Evolutionary conservation across 2,888 invertebrate genomes (phyloP).

Genomic region (Cantharis lateralis): DNA sequence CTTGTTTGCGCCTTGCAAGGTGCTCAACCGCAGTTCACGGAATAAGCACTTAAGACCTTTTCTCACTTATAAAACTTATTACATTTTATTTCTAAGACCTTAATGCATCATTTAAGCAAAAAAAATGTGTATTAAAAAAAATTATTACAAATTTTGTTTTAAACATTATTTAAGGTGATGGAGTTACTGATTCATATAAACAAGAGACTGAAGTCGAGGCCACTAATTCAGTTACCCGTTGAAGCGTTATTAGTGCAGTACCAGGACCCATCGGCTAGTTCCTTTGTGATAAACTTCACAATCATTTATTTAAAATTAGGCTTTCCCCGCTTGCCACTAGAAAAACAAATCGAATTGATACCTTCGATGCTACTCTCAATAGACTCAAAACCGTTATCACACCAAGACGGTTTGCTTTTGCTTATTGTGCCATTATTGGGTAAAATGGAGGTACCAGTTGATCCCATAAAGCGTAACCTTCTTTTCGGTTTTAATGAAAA

Average conservation of each 20-base stretch:
- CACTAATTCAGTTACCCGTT: conserved; percentile 84
- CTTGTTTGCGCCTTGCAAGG: too few relatives aligned
- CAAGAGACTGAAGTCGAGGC: conserved; percentile 83
- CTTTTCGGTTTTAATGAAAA: conserved; percentile 75
- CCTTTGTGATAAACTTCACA: conserved; percentile 88
- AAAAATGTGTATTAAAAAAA: too few relatives aligned
- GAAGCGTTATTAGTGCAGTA: conserved; percentile 82
- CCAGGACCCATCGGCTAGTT: conserved; percentile 74
- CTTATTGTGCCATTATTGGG: conserved; percentile 80
- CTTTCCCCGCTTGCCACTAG: conserved; percentile 77
- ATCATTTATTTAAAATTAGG: conserved; percentile 94
- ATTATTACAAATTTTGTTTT: too few relatives aligned
- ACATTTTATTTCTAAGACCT: too few relatives aligned
- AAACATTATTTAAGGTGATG: conserved; percentile 70
- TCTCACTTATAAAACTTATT: too few relatives aligned
- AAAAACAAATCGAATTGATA: conserved; percentile 75
- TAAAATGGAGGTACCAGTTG: conserved; percentile 69
- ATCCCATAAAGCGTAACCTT: conserved; percentile 65
- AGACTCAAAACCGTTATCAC: conserved; percentile 78
- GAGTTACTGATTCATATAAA: conserved; percentile 91
- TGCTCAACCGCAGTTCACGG: too few relatives aligned
- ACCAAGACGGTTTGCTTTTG: conserved; percentile 84
- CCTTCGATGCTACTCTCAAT: conserved; percentile 77
- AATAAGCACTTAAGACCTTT: too few relatives aligned
- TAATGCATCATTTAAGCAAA: too few relatives aligned